Conservation (phyloP, 2,113 vertebrate species). For the Tautogolabrus adspersus region DNA sequence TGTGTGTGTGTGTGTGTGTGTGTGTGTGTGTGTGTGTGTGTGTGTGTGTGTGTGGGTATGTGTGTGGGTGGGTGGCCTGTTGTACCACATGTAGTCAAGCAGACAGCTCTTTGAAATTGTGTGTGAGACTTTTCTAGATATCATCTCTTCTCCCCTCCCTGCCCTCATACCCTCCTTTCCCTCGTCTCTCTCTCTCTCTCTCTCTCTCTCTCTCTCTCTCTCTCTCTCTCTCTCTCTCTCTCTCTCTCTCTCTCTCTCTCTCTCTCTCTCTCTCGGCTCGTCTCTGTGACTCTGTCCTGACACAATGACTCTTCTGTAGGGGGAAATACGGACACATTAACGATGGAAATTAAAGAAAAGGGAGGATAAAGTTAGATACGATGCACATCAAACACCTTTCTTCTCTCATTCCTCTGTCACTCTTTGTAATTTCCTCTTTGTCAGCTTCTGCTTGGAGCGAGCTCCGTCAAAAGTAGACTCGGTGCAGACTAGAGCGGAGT, state of each 20-base stretch:
- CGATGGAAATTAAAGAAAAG: neutral
- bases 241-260: neutral
- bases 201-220: neutral
- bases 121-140: constrained; percentile 19
- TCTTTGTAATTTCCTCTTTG: neutral
- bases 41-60: constrained; percentile 5
- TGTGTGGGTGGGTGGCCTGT: neutral
- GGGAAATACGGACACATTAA: neutral
- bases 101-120: neutral
- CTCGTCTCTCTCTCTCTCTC: neutral
- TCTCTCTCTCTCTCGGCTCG: neutral
- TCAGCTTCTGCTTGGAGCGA: no score
- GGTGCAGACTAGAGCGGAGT: no score
- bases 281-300: neutral
- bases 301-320: constrained; percentile 33
- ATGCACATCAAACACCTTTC: no score
- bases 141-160: neutral
- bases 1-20: constrained; percentile 1
- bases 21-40: constrained; percentile 6
- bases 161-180: neutral
- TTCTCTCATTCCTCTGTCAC: neutral
- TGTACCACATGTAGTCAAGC: neutral
- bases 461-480: no score
- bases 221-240: neutral
- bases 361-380: neutral